phyloP scores from a whole-genome alignment of 2,113 vertebrate genomes.

The Climacteris rufus region DNA sequence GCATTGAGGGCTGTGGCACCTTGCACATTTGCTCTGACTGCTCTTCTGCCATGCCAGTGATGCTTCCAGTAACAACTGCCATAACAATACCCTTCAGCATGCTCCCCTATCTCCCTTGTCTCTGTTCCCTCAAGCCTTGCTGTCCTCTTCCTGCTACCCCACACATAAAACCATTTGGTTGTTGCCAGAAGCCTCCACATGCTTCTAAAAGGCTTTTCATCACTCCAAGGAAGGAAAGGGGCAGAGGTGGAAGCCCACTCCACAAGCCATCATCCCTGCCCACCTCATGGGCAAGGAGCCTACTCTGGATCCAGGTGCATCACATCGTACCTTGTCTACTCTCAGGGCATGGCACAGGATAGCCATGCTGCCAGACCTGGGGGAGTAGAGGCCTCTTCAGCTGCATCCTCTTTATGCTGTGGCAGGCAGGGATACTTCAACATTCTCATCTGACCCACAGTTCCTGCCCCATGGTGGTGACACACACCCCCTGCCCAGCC shows the following conservation, averaged over 20 bases:
- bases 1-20: neutral
- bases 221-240: neutral
- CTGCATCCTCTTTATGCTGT: accelerated
- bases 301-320: accelerated
- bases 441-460: neutral
- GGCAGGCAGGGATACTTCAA: neutral
- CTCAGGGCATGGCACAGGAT: neutral
- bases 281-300: accelerated
- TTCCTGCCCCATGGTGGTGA: neutral
- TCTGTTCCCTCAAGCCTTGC: neutral
- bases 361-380: neutral
- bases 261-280: neutral
- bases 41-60: neutral
- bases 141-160: neutral
- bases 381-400: neutral
- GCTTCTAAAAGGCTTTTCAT: neutral
- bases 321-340: accelerated
- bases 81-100: constrained; percentile 45
- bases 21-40: neutral
- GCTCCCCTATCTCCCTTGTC: constrained; percentile 16
- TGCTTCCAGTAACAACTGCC: constrained; percentile 20
- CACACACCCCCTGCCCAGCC: neutral
- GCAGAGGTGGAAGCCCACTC: neutral
- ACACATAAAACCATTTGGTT: too few species aligned
- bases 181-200: neutral